phyloP scores from a whole-genome alignment of 2,888 invertebrate species.

The Pristionchus arcanus region DNA sequence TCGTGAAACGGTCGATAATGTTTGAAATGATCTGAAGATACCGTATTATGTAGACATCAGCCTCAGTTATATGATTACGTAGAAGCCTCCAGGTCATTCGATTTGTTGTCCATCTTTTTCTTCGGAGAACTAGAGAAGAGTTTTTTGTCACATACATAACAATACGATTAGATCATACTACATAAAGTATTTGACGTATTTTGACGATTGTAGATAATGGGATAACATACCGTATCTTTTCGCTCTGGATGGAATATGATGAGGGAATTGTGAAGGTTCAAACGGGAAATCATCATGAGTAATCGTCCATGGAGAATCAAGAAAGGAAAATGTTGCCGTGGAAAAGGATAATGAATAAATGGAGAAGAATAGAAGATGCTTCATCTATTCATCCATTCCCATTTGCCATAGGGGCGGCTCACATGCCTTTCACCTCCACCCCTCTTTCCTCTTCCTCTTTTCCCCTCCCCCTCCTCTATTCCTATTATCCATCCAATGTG shows the following conservation, averaged over 20 bases:
- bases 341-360: slow-evolving; percentile 12
- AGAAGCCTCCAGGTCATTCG: slow-evolving; percentile 63
- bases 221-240: slow-evolving; percentile 43
- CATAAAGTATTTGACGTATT: no score
- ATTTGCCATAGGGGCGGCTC: slow-evolving; percentile 43
- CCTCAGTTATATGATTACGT: slow-evolving; percentile 61
- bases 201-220: neutral
- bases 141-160: no score
- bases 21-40: neutral
- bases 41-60: slow-evolving; percentile 67
- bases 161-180: no score
- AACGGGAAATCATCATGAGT: neutral
- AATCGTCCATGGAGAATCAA: neutral
- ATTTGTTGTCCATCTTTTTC: slow-evolving; percentile 63
- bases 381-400: slow-evolving; percentile 41
- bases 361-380: slow-evolving; percentile 37
- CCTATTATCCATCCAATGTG: slow-evolving; percentile 35
- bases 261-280: neutral
- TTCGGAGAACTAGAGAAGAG: slow-evolving; percentile 59
- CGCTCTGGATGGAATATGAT: neutral
- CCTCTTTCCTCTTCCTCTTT: slow-evolving; percentile 26
- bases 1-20: slow-evolving; percentile 2
- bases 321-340: neutral
- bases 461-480: slow-evolving; percentile 26
- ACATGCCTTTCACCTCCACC: slow-evolving; percentile 37